Conservation (phyloP, 2,888 invertebrate genomes). For the Chaitophorus viminalis region DNA sequence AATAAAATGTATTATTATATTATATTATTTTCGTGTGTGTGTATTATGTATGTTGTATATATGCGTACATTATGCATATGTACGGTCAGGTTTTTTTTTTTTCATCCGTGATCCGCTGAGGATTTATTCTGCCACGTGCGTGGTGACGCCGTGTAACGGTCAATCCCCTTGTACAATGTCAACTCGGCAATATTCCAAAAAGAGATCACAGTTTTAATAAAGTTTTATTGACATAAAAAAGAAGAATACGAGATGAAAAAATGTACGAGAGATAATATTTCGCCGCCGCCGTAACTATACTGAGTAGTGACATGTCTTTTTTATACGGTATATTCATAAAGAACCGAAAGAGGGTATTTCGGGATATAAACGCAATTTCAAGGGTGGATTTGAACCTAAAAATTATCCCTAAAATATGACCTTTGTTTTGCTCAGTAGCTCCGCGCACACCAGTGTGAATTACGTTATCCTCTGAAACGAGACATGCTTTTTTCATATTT, state of each 20-base stretch:
- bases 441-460: conserved; percentile 41
- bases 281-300: too few species aligned
- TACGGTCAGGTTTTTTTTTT: neutral
- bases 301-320: conserved; percentile 28
- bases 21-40: too few species aligned
- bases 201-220: conserved; percentile 33
- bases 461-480: conserved; percentile 38
- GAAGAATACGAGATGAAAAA: neutral
- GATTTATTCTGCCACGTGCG: neutral
- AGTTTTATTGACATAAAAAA: conserved; percentile 37
- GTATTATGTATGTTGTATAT: neutral
- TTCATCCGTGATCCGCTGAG: neutral
- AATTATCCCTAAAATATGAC: conserved; percentile 51
- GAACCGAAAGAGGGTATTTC: conserved; percentile 33
- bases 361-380: conserved; percentile 56
- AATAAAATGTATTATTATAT: neutral
- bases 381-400: conserved; percentile 49
- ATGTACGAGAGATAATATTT: neutral
- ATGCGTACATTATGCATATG: neutral
- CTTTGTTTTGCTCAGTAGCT: conserved; percentile 42
- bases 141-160: conserved; percentile 1
- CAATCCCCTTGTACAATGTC: conserved; percentile 6
- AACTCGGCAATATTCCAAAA: conserved; percentile 5
- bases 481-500: conserved; percentile 12
- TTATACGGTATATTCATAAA: neutral